Evolutionary conservation across 2,888 invertebrate species (phyloP), one percentile per base, ranked within the genome.

Genomic region (Drosophila tripunctata): DNA sequence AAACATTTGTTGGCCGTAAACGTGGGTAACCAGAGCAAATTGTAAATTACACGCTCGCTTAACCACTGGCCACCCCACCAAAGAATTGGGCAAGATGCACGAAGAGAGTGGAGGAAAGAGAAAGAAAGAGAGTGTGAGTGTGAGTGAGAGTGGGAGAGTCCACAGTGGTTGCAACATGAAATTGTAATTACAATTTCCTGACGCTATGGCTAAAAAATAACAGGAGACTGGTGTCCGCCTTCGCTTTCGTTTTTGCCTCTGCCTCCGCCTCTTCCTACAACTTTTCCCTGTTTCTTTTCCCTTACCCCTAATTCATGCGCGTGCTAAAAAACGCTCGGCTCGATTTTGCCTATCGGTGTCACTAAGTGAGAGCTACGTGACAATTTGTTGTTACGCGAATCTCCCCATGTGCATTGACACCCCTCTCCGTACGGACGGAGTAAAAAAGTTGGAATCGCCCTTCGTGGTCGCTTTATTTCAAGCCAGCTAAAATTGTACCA

Each of bases 21-120:
- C 75, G 83, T 67, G 87, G 86, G 67, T 81, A 84, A 82, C 89
- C 86, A 85, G 78, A 81, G 77, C 78, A 89, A 90, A 90, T 88
- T 89, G 90, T 87, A 87, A 89, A 90, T 90, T 90, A 90, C 89
- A 90, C 90, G 90, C 83, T 89, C 90, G 89, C 88, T 90, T 90
- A 89, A 84, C 76, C 90, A 90, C 89, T 89, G 77, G 62, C 80
- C 69, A 83, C 81, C 80, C 81, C 50, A 67, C 57, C 61, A 47
- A 40, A 51, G 56, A 66, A 65, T 71, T 68, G 68, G 72, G 75
- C 61, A 64, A 64, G 64, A 71, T 51, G 36, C 62, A 61, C 60
- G 52, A 60, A 65, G 27, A 27, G 10, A 27, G 27, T 10, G 27
- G 10, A 10, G 10, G 8, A 8, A 4, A 27, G 27, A 3, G 10